Conservation (phyloP, 1,140 invertebrate genomes). For the Temnothorax nylanderi region DNA sequence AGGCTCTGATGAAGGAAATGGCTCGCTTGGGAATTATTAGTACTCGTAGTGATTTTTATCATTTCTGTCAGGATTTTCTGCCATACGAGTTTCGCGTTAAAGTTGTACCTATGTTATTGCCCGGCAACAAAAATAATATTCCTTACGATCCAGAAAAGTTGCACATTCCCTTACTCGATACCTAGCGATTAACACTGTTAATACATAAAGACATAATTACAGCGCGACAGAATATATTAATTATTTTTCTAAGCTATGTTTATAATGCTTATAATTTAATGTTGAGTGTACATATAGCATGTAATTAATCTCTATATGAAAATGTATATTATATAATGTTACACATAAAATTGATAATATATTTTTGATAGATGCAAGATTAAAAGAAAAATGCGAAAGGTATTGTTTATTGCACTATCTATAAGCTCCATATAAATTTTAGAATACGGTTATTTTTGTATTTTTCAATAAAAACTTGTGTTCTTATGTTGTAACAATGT, state of each 20-base stretch:
- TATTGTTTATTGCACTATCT: background rate
- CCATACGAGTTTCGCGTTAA: conserved; percentile 79
- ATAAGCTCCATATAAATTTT: too few species aligned
- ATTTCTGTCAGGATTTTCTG: conserved; percentile 78
- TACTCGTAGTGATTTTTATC: conserved; percentile 76
- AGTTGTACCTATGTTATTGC: conserved; percentile 76
- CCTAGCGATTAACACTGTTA: background rate
- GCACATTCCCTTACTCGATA: conserved; percentile 66
- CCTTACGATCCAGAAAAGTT: conserved; percentile 72
- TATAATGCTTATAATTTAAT: background rate
- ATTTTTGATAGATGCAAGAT: conserved; percentile 7
- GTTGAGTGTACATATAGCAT: background rate
- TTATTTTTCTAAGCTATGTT: background rate
- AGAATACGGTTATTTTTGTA: background rate
- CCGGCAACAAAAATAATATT: conserved; percentile 76
- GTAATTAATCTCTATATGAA: background rate
- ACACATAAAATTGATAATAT: background rate
- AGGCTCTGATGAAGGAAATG: conserved; percentile 75
- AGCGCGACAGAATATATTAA: background rate
- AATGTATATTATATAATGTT: background rate
- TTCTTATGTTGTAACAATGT: too few species aligned
- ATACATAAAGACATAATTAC: background rate
- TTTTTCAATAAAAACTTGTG: too few species aligned
- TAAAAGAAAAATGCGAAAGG: background rate
- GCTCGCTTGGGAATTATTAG: conserved; percentile 74